A percentile compares a stretch with the other conserved stretches of the same genome.
Evolutionary conservation across 1,140 invertebrate species (phyloP).

Genomic region (Venturia canescens): DNA sequence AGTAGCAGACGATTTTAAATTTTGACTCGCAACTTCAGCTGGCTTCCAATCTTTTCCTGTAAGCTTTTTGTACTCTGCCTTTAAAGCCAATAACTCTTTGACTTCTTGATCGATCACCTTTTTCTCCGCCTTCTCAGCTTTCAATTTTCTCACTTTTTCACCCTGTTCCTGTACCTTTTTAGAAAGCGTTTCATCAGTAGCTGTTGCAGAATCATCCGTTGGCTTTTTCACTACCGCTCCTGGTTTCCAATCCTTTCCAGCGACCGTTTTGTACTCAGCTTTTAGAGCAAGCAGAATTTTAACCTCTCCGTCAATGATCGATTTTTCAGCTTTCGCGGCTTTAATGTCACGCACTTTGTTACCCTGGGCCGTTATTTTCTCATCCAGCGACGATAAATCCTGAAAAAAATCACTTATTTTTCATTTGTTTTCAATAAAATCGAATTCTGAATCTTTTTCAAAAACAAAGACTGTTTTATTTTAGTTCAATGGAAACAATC

Average conservation of each 20-base stretch:
- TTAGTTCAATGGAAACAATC: no score
- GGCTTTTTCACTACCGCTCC: slow-evolving; percentile 52
- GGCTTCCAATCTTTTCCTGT: slow-evolving; percentile 74
- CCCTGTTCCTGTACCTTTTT: slow-evolving; percentile 83
- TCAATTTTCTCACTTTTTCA: slow-evolving; percentile 83
- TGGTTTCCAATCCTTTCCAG: slow-evolving; percentile 82
- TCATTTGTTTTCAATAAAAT: slow-evolving; percentile 85
- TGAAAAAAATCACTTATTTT: slow-evolving; percentile 48
- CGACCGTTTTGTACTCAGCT: slow-evolving; percentile 81
- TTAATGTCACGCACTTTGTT: slow-evolving; percentile 85
- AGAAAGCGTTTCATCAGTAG: slow-evolving; percentile 69
- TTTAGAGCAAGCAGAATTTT: slow-evolving; percentile 83
- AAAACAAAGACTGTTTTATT: no score
- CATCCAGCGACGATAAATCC: slow-evolving; percentile 15
- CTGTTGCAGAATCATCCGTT: neutral
- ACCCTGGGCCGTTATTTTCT: slow-evolving; percentile 77
- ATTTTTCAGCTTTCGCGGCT: slow-evolving; percentile 81
- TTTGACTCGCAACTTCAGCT: slow-evolving; percentile 5
- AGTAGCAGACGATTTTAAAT: neutral
- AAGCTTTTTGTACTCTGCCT: slow-evolving; percentile 81
- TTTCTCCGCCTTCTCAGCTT: slow-evolving; percentile 81
- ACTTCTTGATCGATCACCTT: slow-evolving; percentile 79
- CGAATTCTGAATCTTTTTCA: neutral
- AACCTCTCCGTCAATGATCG: slow-evolving; percentile 79
- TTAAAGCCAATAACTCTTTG: slow-evolving; percentile 80